phyloP scores from a whole-genome alignment of 1,140 invertebrate species.

The Drosophila guanche region DNA sequence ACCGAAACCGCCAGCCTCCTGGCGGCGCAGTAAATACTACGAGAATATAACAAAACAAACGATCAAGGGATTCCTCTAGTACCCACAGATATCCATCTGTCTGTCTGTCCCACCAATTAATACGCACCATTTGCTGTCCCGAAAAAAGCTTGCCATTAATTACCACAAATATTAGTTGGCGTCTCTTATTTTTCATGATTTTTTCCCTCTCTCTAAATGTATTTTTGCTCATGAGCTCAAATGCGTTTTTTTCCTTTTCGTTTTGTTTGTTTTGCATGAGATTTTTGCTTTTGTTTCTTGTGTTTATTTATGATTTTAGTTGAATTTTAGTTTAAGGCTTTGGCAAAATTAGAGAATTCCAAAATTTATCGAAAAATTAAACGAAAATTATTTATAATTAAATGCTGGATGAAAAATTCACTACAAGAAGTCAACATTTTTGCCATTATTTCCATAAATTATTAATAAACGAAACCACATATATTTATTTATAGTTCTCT shows the following conservation, averaged over 20 bases:
- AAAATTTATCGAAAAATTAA: constrained; percentile 20
- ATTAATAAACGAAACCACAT: background rate
- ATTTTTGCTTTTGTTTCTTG: constrained; percentile 37
- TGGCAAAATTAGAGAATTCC: constrained; percentile 71
- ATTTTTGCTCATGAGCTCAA: constrained; percentile 61
- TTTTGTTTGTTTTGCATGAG: constrained; percentile 48
- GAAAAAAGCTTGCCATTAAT: constrained; percentile 65
- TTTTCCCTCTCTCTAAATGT: constrained; percentile 27
- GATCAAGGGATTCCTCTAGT: constrained; percentile 84
- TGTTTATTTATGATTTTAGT: constrained; percentile 46
- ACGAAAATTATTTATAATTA: constrained; percentile 24
- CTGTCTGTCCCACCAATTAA: constrained; percentile 49
- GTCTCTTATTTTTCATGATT: constrained; percentile 46
- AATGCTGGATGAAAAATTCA: background rate
- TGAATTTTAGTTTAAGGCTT: constrained; percentile 29
- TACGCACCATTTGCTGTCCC: constrained; percentile 63
- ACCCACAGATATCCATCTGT: constrained; percentile 3
- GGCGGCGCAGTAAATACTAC: constrained; percentile 83
- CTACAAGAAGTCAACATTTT: constrained; percentile 28
- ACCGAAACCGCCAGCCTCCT: constrained; percentile 63
- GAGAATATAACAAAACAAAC: constrained; percentile 84
- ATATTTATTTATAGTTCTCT: constrained; percentile 23
- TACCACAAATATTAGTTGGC: constrained; percentile 52
- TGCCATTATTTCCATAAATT: constrained; percentile 18
- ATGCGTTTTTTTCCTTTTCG: constrained; percentile 25